Evolutionary conservation across 2,113 vertebrate species (phyloP), one percentile per base, ranked within the genome.

Genomic region (Hydrolagus affinis): DNA sequence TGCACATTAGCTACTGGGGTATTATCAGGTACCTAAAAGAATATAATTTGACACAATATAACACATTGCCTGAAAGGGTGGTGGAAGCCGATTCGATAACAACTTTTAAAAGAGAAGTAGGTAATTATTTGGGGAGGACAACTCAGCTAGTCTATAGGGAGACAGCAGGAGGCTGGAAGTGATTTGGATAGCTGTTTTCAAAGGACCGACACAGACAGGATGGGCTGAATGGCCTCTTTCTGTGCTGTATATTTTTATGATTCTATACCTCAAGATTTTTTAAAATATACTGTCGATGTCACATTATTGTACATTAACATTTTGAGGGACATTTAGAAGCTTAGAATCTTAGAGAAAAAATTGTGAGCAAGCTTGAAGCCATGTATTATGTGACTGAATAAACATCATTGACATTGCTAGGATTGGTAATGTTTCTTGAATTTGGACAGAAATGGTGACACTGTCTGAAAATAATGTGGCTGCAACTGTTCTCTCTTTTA

Each of bases 281-380:
- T 14, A 3, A 56, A 59, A 60, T 78, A n/a, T 15, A 78, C 4
- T 11, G 15, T 25, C 25, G 15, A 23, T 78, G 76, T 78, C 76
- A 78, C 25, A 78, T 78, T 78, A 78, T 60, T 62, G 76, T 14
- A 62, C n/a, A 62, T 62, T 62, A 78, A 23, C 60, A 23, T 44
- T 44, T 9, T 76, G 74, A 21, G n/a, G 23, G 23, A 64, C 9
- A n/a, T 12, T 78, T 25, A 25, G 32, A 32, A 73, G 25, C 14
- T 30, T 73, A 11, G 59, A 8, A 64, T 57, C 62, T 8, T 30
- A 44, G 59, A 83, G 25, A 10, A 17, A 64, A 83, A 17, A 66
- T 66, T 30, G 1, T 23, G 66, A 19, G 23, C 11, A 83, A 15
- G 25, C 12, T 30, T 83, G 60, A 83, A 66, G n/a, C 15, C n/a